Percentiles rank a stretch among this genome's conserved stretches.
phyloP scores from a whole-genome alignment of 2,888 invertebrate species.

The Axea sp. region DNA sequence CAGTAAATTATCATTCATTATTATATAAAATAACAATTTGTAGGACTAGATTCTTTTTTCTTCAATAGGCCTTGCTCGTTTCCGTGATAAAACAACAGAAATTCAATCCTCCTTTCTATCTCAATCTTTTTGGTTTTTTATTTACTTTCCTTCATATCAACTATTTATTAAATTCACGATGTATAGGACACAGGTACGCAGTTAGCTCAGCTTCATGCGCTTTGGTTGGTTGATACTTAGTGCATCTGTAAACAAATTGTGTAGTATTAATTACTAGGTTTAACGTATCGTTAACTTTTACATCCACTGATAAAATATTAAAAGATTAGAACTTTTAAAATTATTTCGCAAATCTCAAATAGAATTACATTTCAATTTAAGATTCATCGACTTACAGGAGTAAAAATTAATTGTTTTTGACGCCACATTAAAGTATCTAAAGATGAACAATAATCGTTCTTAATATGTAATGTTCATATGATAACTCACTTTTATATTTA shows the following conservation, averaged over 20 bases:
- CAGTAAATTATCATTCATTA: slow-evolving; percentile 49
- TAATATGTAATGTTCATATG: too few relatives aligned
- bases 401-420: too few relatives aligned
- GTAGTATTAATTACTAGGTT: too few relatives aligned
- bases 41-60: slow-evolving; percentile 71
- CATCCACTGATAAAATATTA: too few relatives aligned
- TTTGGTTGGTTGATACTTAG: slow-evolving; percentile 74
- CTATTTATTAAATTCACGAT: slow-evolving; percentile 60
- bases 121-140: slow-evolving; percentile 33
- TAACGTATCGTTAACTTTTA: too few relatives aligned
- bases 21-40: slow-evolving; percentile 77
- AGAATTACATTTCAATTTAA: too few relatives aligned
- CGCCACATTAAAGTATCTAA: too few relatives aligned
- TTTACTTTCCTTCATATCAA: slow-evolving; percentile 60
- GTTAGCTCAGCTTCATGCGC: slow-evolving; percentile 78
- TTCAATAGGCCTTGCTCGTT: slow-evolving; percentile 73
- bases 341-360: too few relatives aligned
- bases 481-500: too few relatives aligned
- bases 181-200: slow-evolving; percentile 71
- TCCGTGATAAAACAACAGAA: slow-evolving; percentile 64
- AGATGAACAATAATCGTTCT: too few relatives aligned
- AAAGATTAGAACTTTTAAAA: too few relatives aligned
- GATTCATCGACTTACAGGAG: too few relatives aligned
- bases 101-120: slow-evolving; percentile 9
- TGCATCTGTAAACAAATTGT: slow-evolving; percentile 69